These are phyloP conservation scores for Sebastes oblongus DNA, from an alignment of 2,797 vertebrate species.

Conservation along the genomic window DNA sequence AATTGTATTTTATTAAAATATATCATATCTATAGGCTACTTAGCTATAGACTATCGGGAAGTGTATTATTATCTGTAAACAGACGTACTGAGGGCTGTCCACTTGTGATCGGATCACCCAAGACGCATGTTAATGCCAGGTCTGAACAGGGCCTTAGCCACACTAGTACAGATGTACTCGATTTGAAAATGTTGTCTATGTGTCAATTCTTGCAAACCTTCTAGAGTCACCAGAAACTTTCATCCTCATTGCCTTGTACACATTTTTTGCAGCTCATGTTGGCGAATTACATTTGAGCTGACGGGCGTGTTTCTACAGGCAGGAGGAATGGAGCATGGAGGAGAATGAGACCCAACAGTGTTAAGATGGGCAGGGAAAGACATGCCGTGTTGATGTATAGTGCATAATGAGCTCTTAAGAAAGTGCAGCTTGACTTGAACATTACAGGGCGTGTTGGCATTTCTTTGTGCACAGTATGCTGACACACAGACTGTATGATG, in stretches of 20 bases:
- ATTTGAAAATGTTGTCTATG: background rate
- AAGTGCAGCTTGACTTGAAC: slow-evolving; percentile 4
- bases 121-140: no score
- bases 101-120: no score
- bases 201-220: background rate
- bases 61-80: no score
- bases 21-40: no score
- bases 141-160: background rate
- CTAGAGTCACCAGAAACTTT: background rate
- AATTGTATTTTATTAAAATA: no score
- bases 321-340: slow-evolving; percentile 6
- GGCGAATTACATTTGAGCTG: slow-evolving; percentile 10
- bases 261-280: background rate
- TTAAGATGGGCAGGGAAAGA: slow-evolving; percentile 13
- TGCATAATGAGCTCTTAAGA: slow-evolving; percentile 23
- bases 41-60: no score
- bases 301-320: slow-evolving; percentile 49
- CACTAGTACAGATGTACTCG: background rate
- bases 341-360: slow-evolving; percentile 19
- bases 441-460: slow-evolving; percentile 8
- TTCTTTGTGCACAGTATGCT: background rate
- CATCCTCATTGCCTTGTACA: background rate
- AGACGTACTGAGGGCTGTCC: no score
- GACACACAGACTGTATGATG: background rate
- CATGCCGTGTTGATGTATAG: slow-evolving; percentile 9